Conservation (phyloP, 2,797 vertebrate genomes). For the Clamator glandarius region DNA sequence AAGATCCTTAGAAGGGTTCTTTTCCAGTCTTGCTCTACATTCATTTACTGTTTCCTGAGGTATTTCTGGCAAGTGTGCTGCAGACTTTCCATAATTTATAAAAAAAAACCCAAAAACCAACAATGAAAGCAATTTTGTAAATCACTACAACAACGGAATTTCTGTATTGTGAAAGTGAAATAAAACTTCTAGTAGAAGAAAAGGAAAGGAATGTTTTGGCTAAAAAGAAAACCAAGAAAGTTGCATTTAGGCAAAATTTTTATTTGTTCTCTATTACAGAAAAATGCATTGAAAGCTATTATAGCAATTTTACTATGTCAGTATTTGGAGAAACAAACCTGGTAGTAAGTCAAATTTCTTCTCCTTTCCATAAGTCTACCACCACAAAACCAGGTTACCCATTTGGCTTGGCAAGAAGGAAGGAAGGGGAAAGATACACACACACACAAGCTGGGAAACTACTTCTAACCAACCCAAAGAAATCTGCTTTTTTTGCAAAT, state of each 20-base stretch:
- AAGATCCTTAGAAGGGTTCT: constrained; percentile 87
- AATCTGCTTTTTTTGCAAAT: neutral
- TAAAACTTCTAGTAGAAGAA: neutral
- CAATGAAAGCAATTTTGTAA: constrained; percentile 13
- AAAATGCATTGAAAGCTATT: neutral
- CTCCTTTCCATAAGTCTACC: neutral
- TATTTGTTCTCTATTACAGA: neutral
- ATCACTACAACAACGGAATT: neutral
- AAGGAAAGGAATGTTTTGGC: neutral
- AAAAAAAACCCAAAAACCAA: constrained; percentile 10
- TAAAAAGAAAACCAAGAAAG: neutral
- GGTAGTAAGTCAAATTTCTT: neutral
- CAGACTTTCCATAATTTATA: constrained; percentile 67
- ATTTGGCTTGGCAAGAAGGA: neutral
- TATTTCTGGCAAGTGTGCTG: constrained; percentile 86
- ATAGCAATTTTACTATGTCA: neutral
- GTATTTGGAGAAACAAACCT: neutral
- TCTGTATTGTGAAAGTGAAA: neutral
- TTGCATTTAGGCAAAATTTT: neutral
- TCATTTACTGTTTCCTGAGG: constrained; percentile 82
- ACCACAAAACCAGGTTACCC: neutral
- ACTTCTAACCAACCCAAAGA: neutral
- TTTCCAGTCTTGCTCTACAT: constrained; percentile 85
- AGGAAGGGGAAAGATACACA: neutral
- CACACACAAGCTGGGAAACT: neutral